Percentiles rank a stretch among this genome's conserved stretches.
phyloP scores from a whole-genome alignment of 1,140 invertebrate species.

The Apis laboriosa region DNA sequence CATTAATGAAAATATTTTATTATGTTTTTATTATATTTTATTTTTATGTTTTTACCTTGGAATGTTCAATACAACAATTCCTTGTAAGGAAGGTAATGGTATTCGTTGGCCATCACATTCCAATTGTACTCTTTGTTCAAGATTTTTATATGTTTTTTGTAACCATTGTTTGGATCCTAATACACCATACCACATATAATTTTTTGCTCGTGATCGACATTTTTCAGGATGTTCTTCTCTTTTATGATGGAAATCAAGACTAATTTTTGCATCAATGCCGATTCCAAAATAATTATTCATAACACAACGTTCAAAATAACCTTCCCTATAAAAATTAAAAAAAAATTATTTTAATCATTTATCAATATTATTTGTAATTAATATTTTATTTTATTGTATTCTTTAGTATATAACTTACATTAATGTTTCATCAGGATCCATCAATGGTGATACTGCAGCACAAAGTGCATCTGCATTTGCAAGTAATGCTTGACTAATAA shows the following conservation, averaged over 20 bases:
- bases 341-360: neutral
- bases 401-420: slow-evolving; percentile 80
- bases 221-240: slow-evolving; percentile 99
- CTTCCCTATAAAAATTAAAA: slow-evolving; percentile 83
- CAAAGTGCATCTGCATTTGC: slow-evolving; percentile 98
- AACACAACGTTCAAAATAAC: slow-evolving; percentile 96
- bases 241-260: slow-evolving; percentile 98
- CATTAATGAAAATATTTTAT: slow-evolving; percentile 9
- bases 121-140: slow-evolving; percentile 96
- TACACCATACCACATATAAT: slow-evolving; percentile 99
- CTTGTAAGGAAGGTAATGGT: slow-evolving; percentile 95
- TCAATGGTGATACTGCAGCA: slow-evolving; percentile 95
- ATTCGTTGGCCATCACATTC: slow-evolving; percentile 96
- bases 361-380: neutral
- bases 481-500: slow-evolving; percentile 94
- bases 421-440: slow-evolving; percentile 94
- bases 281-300: slow-evolving; percentile 99
- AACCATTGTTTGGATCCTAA: slow-evolving; percentile 95
- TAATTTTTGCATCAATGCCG: slow-evolving; percentile 99
- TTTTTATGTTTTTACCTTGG: slow-evolving; percentile 84
- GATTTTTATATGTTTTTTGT: slow-evolving; percentile 96
- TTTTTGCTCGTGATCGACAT: slow-evolving; percentile 95
- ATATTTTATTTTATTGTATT: neutral
- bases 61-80: slow-evolving; percentile 98
- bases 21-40: slow-evolving; percentile 12